phyloP scores from a whole-genome alignment of 92 coral and sea anemone species.

The Umimayanthus chanpuru region DNA sequence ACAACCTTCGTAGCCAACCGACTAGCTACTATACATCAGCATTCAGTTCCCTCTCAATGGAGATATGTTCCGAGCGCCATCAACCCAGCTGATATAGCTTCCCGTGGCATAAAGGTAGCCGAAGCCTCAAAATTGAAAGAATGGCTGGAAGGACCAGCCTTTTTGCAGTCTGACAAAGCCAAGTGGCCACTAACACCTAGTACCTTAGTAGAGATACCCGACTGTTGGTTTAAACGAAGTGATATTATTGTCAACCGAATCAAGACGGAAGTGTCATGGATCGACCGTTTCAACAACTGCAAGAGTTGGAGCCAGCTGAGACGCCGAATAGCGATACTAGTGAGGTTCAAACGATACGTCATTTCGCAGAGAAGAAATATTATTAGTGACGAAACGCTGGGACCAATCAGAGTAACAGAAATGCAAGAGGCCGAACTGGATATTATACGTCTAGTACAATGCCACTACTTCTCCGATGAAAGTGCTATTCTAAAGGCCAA shows the following conservation, averaged over 20 bases:
- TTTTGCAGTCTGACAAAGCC: neutral
- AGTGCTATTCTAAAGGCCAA: neutral
- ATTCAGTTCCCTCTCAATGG: neutral
- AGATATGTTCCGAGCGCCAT: neutral
- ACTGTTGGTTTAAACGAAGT: neutral
- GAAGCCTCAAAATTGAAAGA: neutral
- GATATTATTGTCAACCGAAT: neutral
- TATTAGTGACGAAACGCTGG: neutral
- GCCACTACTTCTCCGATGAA: neutral
- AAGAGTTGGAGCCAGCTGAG: neutral
- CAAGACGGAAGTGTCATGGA: neutral
- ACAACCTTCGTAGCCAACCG: neutral
- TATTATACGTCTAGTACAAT: neutral
- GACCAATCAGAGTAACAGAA: neutral
- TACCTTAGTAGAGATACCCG: neutral
- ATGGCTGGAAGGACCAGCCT: neutral
- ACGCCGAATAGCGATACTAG: neutral
- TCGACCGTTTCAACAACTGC: neutral
- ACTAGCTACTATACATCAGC: neutral
- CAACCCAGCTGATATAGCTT: neutral
- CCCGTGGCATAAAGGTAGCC: neutral
- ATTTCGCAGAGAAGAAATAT: neutral
- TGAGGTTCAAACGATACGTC: neutral
- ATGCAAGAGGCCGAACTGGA: neutral
- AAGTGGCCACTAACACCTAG: neutral